Evolutionary conservation across 2,113 vertebrate genomes (phyloP), one percentile per base, ranked within the genome.

Genomic region (Smithornis capensis): DNA sequence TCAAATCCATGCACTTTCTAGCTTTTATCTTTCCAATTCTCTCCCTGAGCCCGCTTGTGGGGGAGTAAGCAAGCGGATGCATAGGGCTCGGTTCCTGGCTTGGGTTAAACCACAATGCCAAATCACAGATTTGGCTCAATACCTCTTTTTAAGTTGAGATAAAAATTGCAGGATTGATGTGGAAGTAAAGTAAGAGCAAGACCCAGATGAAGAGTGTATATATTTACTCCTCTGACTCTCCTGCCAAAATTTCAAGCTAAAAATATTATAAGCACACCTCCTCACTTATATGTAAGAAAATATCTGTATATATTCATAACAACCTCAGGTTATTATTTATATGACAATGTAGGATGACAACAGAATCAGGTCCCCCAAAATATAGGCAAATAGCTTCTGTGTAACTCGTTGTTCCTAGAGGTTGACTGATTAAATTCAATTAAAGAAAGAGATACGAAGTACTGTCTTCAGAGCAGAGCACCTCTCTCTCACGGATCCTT

Each of bases 271-370:
- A 0, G 0, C 14, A 57, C 56, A 50, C 31, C 3, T 42, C 63
- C 52, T 21, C 44, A 40, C 55, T 89, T 83, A 68, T 16, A 74
- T n/a, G 40, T 74, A 83, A 56, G 60, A 63, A 69, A 53, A 74
- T 24, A 80, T 69, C 77, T 50, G 57, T 92, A 69, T 91, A 74
- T 90, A 95, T 90, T 86, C 71, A 47, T 69, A 90, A 87, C 71
- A 86, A 85, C 52, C 65, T 78, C 56, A 60, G 44, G 73, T 95
- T 94, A 93, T 92, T 97, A 92, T 92, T 95, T 92, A 87, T 87
- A 82, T 5, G 14, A 71, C 79, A 92, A 90, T 44, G 35, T 62
- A 89, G 73, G 83, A 90, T 81, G 76, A 90, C 59, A 64, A 83
- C 68, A 90, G 52, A 88, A 78, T 69, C 60, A 50, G 57, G 59